A percentile compares a stretch with the other conserved stretches of the same genome.
Conservation (phyloP, 2,113 vertebrate species). For the Condylura cristata region DNA sequence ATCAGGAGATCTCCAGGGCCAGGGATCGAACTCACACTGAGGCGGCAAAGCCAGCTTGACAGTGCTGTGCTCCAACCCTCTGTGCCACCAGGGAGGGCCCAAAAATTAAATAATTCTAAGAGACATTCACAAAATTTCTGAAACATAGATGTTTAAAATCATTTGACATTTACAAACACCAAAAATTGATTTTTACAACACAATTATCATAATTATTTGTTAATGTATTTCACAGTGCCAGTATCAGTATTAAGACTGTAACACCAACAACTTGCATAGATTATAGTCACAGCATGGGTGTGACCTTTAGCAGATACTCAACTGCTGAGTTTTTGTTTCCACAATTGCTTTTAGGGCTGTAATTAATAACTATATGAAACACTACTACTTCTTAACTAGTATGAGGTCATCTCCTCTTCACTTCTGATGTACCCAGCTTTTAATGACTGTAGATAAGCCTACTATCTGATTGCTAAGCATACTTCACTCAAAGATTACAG, state of each 20-base stretch:
- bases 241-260: neutral
- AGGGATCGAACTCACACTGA: too few species aligned
- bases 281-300: neutral
- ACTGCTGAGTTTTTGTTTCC: neutral
- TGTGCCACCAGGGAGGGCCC: too few species aligned
- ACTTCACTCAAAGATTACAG: neutral
- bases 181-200: neutral
- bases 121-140: neutral
- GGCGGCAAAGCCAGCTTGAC: too few species aligned
- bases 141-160: neutral
- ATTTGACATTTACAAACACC: neutral
- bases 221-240: neutral
- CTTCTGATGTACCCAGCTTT: neutral
- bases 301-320: neutral
- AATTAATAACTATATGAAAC: neutral
- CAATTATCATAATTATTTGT: neutral
- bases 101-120: neutral
- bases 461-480: slow-evolving; percentile 4
- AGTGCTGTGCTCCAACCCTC: too few species aligned
- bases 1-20: too few species aligned
- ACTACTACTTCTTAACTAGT: neutral
- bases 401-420: neutral
- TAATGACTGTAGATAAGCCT: neutral
- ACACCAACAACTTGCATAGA: neutral
- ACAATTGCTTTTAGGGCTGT: neutral